phyloP scores from a whole-genome alignment of 2,888 invertebrate genomes.

The Cerastoderma edule region DNA sequence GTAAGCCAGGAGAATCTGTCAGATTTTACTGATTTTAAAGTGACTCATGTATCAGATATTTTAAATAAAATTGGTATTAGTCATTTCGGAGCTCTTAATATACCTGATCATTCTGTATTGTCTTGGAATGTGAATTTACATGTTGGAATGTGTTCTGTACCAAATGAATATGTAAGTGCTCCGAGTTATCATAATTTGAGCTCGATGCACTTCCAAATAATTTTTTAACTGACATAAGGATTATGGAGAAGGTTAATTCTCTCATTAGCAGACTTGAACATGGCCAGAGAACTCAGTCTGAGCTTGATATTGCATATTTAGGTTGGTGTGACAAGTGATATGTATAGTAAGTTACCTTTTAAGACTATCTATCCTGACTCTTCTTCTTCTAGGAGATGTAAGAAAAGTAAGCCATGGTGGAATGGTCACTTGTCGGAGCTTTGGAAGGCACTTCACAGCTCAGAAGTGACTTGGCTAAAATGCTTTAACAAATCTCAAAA shows the following conservation, averaged over 20 bases:
- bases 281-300: neutral
- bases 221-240: conserved; percentile 1
- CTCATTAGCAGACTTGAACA: conserved; percentile 20
- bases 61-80: conserved; percentile 10
- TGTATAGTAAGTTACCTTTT: conserved; percentile 7
- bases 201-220: too few relatives aligned
- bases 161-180: neutral
- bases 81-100: neutral
- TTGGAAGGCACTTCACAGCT: neutral
- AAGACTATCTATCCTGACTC: neutral
- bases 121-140: conserved; percentile 16
- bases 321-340: conserved; percentile 18
- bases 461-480: conserved; percentile 7
- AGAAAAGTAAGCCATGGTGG: conserved; percentile 20
- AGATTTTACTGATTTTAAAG: conserved; percentile 23
- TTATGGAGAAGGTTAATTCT: conserved; percentile 14
- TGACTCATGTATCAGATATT: conserved; percentile 1
- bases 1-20: conserved; percentile 24
- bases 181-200: conserved; percentile 14
- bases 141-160: neutral
- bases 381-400: neutral
- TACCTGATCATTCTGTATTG: conserved; percentile 33
- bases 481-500: neutral
- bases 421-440: neutral
- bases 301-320: conserved; percentile 9